Base-by-base conservation (phyloP, 2,113 vertebrate genomes). In the Cichladusa arquata region DNA sequence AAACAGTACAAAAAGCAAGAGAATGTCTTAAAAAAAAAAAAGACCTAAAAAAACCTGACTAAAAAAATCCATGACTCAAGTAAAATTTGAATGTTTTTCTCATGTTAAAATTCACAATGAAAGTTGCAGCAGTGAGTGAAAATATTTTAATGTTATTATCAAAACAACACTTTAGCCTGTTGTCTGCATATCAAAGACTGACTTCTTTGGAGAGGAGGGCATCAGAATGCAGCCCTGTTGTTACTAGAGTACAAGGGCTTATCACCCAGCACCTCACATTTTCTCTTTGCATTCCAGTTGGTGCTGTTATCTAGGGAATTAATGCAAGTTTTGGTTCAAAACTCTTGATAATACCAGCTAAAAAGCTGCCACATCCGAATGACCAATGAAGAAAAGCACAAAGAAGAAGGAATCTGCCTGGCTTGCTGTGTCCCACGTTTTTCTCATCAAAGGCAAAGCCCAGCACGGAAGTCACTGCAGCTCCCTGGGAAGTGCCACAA, bases 401-500 rank as follows among this genome's bases (percentile, higher is more conserved):
- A 51, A 38, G 70, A 5, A 45, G 85, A 18, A 74, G 17, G 45
- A 77, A 66, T 51, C 29, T n/a, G n/a, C 57, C 72, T n/a, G 12
- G 34, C 34, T 58, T 31, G 60, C 57, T 54, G 31, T 56, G 13
- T 11, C 60, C 36, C 40, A 81, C 25, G 58, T 40, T 91, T 79
- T 53, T 5, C 61, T 26, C 65, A 60, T 60, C 51, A 66, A 81
- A 91, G 82, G 74, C 85, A 88, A 90, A 36, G 0, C n/a, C 50
- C 28, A 66, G 84, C 4, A 34, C 2, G 2, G 88, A 92, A 95
- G 65, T 34, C 22, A 40, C 77, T 40, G 54, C 6, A 77, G 89
- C 72, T 94, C 80, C 80, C 67, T 33, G 54, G 87, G 82, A 94
- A 93, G 76, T 19, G 38, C 47, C 86, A 88, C 50, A 44, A 86